Base-by-base conservation (phyloP, 2,888 invertebrate species). In the Mythimna vitellina region DNA sequence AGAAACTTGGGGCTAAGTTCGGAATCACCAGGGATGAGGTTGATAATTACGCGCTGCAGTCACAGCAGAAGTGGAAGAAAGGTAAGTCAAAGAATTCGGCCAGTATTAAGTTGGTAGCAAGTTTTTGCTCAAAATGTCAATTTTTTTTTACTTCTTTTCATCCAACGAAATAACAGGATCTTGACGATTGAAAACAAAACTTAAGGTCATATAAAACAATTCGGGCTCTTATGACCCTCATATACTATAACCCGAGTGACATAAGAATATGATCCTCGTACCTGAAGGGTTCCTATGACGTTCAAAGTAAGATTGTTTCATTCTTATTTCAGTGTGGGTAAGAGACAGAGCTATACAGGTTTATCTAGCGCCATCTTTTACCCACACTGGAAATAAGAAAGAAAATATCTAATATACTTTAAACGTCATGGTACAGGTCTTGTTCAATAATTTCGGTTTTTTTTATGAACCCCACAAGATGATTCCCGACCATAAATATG, bases 1-100 rank as follows among this genome's bases (percentile, higher is more conserved):
- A 99, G 95, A 99, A 99, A 92, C 96, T 99, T 62, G 99, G 98
- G 0, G 95, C 90, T 0, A 97, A 99, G 92, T 99, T 97, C 89
- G 97, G 97, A 64, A 96, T 99, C 64, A 97, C 97, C 3, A 96
- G 98, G 74, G 97, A 98, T 81, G 98, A 98, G 86, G 98, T 98
- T 65, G 99, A 99, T 90, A 96, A 97, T 80, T 99, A 98, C 93
- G 98, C 99, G 0, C 91, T 99, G 5, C 96, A 97, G 77, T 99
- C 99, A 0, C 99, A 99, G 90, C 97, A 97, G 84, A 96, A 97
- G 76, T 99, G 99, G 99, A 98, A 98, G 93, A 96, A 97, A 89
- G 98, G 98, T 98, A 88, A 92, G 93, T n/a, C 25, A 14, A n/a
- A 12, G 10, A 35, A 32, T 4, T 4, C 3, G 3, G 1, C 0